Base-by-base conservation (phyloP, 2,113 vertebrate genomes). In the Cariama cristata region DNA sequence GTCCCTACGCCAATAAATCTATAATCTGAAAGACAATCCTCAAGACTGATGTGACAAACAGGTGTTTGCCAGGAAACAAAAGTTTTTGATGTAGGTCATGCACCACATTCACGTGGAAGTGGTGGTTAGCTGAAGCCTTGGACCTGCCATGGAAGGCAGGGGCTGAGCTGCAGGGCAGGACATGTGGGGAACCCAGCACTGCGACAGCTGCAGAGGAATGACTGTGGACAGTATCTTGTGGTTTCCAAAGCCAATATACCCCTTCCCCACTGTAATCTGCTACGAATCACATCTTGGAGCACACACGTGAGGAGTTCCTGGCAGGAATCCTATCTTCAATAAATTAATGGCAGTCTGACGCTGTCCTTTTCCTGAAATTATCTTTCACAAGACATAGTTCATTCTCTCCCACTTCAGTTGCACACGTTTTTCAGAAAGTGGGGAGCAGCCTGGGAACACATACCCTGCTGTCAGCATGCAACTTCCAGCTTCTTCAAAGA, bases 211-310 rank as follows among this genome's bases (percentile, higher is more conserved):
- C 1, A 4, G 53, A 71, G 32, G 8, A 69, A 56, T 6, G 62
- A 76, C 38, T 18, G 21, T 1, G 4, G 17, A 20, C 1, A 1
- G 0, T 13, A 50, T 9, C 26, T 24, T 27, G 18, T 2, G 6
- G 26, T 52, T 49, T 73, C 42, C 79, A 60, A 64, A 50, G 23
- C 64, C 32, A 32, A 13, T 6, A 67, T 1, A 66, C 9, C 40
- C 58, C n/a, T 50, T 68, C 45, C 32, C 26, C 44, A 21, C 15
- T 1, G 30, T 13, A 47, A 33, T 15, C 23, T 3, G 4, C 32
- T 14, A 58, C 9, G 5, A 76, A 67, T 33, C 42, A 9, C 56
- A 28, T 10, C 66, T 26, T 16, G 9, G 14, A 67, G 50, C 44
- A 38, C 8, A 16, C 28, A 12, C 6, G 8, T 1, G 21, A 60